Evolutionary conservation across 30 jellyfish, hydroid and myxozoan genomes (phyloP).

Genomic region (Aurelia sp.): DNA sequence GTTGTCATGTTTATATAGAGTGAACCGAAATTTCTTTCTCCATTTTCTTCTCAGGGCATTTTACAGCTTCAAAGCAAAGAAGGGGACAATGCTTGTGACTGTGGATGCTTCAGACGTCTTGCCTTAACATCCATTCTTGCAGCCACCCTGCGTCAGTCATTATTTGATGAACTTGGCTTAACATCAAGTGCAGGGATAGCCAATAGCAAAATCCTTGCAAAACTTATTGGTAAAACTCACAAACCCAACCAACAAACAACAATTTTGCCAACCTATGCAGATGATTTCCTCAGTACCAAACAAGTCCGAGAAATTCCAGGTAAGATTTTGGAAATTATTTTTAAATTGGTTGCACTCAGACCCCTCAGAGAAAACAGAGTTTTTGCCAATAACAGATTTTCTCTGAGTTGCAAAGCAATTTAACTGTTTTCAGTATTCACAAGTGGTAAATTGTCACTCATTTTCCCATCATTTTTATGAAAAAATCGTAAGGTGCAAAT

Average conservation of each 20-base stretch:
- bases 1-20: no score
- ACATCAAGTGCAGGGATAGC: constrained; percentile 85
- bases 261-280: constrained; percentile 62
- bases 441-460: no score
- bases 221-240: constrained; percentile 74
- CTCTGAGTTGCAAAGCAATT: no score
- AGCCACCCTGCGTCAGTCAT: constrained; percentile 37
- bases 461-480: no score
- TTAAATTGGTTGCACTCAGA: no score
- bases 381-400: no score
- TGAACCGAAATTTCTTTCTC: no score
- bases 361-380: no score
- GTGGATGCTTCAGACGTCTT: constrained; percentile 72
- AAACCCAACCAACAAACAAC: constrained; percentile 90
- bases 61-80: constrained; percentile 9
- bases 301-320: constrained; percentile 76
- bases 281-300: constrained; percentile 35
- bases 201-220: constrained; percentile 77
- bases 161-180: constrained; percentile 47
- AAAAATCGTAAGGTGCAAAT: no score
- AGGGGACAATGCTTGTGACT: constrained; percentile 39
- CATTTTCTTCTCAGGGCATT: constrained; percentile 2
- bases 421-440: no score
- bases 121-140: constrained; percentile 62
- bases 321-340: neutral